phyloP scores from a whole-genome alignment of 2,113 vertebrate species.

The Ailuropoda melanoleuca region DNA sequence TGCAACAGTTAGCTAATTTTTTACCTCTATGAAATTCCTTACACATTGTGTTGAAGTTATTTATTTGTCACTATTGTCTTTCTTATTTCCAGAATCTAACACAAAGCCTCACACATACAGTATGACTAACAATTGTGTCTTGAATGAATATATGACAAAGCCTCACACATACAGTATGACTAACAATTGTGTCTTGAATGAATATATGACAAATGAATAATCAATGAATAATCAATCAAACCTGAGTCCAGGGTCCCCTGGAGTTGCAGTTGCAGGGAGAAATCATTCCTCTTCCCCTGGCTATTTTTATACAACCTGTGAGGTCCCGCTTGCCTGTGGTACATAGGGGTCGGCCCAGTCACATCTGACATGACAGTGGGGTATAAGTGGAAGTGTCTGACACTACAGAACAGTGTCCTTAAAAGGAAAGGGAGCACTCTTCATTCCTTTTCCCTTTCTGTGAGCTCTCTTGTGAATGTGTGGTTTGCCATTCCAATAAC shows the following conservation, averaged over 20 bases:
- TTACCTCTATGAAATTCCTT: background rate
- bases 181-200: background rate
- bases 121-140: background rate
- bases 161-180: background rate
- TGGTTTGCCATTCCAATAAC: background rate
- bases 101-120: background rate
- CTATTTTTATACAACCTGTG: background rate
- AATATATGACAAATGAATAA: background rate
- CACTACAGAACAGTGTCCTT: background rate
- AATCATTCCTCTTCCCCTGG: background rate
- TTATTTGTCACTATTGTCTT: background rate
- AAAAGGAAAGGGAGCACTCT: background rate
- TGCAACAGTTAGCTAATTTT: background rate
- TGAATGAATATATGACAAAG: background rate
- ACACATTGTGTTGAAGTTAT: background rate
- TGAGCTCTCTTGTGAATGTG: background rate
- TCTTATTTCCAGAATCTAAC: conserved; percentile 7
- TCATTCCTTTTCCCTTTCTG: background rate
- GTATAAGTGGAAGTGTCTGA: background rate
- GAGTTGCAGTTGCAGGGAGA: background rate
- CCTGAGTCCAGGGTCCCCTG: background rate
- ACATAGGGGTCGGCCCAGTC: background rate
- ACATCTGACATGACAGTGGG: too few relatives aligned
- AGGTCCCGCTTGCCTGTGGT: background rate
- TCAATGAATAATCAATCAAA: background rate